phyloP scores from a whole-genome alignment of 2,113 vertebrate species.

The Labrus mixtus region DNA sequence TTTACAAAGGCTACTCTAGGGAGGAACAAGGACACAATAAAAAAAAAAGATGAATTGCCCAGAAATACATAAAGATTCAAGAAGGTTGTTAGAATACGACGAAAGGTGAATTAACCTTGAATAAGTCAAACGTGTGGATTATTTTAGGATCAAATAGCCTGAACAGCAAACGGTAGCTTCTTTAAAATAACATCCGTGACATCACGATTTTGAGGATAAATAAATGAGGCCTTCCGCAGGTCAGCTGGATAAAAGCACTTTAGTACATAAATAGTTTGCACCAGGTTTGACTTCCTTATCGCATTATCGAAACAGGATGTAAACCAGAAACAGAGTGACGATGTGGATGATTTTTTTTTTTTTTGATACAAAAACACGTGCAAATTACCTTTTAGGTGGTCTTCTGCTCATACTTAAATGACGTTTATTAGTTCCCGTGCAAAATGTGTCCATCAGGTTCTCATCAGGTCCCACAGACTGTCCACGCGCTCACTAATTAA shows the following conservation, averaged over 20 bases:
- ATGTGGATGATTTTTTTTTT: not conserved
- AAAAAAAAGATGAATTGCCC: too few relatives aligned
- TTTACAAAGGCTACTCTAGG: too few relatives aligned
- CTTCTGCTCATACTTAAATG: not conserved
- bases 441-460: not conserved
- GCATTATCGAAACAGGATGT: too few relatives aligned
- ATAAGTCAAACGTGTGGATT: not conserved
- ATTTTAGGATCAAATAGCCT: not conserved
- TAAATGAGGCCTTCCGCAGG: slow-evolving; percentile 1
- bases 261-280: slow-evolving; percentile 38
- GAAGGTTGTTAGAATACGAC: too few relatives aligned
- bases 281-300: not conserved
- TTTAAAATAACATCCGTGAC: slow-evolving; percentile 22
- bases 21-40: too few relatives aligned
- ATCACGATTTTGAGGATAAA: slow-evolving; percentile 3
- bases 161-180: slow-evolving; percentile 13
- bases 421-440: too few relatives aligned
- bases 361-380: not conserved
- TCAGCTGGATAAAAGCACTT: slow-evolving; percentile 42
- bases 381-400: slow-evolving; percentile 21
- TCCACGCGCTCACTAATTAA: slow-evolving; percentile 1
- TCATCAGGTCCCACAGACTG: not conserved
- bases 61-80: too few relatives aligned
- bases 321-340: too few relatives aligned
- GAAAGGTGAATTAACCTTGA: too few relatives aligned